Base-by-base conservation (phyloP, 2,797 vertebrate genomes). In the Potorous gilbertii region DNA sequence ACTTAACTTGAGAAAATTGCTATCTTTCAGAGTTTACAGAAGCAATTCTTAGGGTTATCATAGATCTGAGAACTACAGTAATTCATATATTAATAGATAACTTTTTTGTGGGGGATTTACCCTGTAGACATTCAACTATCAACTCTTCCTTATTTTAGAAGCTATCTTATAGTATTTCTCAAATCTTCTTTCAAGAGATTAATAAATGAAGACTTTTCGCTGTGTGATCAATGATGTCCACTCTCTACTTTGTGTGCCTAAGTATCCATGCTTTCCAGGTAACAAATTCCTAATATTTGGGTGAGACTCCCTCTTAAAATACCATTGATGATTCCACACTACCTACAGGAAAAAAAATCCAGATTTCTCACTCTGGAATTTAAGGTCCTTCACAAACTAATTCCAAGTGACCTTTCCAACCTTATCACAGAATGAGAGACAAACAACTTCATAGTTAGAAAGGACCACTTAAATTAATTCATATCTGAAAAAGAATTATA, bases 181-280 rank as follows among this genome's bases (percentile, higher is more conserved):
- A 96, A 66, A 50, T 56, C 0, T 0, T 57, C 90, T 87, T 87
- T 50, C 9, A 11, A 59, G n/a, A 93, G 55, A 91, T 62, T 91
- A 96, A 90, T 87, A 14, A 96, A 54, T 50, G 10, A 56, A 95
- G 59, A 54, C 10, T 92, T 93, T 91, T n/a, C 55, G 12, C 40
- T 10, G 13, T 50, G 1, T 50, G 74, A 46, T 50, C 24, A 27
- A 18, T 50, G 40, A 21, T 81, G 6, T 56, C 91, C 54, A 54
- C 95, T 94, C 81, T 91, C 94, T 29, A 40, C 92, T 96, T 97
- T 74, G 4, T 31, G 94, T 2, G 91, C 52, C 89, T 90, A n/a
- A 2, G 89, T 40, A 2, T 16, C 12, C 16, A 27, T 46, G 3
- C 54, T 91, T 93, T 93, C 94, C 92, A 97, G 93, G 89, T 90